These are phyloP conservation scores for Austrofundulus limnaeus DNA, from an alignment of 2,113 vertebrate genomes.

Conservation along the genomic window DNA sequence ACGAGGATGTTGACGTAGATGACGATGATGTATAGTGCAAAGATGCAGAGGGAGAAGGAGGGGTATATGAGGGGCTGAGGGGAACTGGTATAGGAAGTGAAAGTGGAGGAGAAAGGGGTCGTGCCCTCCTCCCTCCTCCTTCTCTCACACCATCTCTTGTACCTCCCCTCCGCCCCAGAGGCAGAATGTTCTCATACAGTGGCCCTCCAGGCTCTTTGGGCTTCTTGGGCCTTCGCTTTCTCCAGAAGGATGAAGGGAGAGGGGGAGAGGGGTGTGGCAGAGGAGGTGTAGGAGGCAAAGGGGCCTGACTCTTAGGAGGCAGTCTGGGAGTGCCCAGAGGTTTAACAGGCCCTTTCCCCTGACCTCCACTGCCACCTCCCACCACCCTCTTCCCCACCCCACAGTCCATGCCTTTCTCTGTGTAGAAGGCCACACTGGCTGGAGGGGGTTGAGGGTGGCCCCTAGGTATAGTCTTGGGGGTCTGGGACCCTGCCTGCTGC, in stretches of 20 bases:
- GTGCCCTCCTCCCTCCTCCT: conserved; percentile 75
- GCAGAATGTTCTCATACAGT: conserved; percentile 81
- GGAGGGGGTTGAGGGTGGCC: conserved; percentile 80
- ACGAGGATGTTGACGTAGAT: conserved; percentile 74
- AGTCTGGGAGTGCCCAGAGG: conserved; percentile 79
- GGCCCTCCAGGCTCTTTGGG: conserved; percentile 80
- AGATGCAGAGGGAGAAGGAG: conserved; percentile 79
- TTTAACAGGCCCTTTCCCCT: conserved; percentile 81
- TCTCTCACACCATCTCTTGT: conserved; percentile 77
- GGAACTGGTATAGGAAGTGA: conserved; percentile 82
- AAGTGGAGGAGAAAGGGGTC: conserved; percentile 79
- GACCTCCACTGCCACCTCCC: conserved; percentile 79
- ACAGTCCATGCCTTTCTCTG: conserved; percentile 81
- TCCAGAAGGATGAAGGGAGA: conserved; percentile 84
- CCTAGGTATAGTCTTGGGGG: conserved; percentile 81
- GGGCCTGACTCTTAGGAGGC: conserved; percentile 80
- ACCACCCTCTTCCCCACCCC: conserved; percentile 82
- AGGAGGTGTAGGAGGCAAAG: conserved; percentile 82
- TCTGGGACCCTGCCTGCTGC: conserved; percentile 82
- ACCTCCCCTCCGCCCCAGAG: conserved; percentile 81
- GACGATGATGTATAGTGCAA: conserved; percentile 78
- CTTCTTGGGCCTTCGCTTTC: conserved; percentile 79
- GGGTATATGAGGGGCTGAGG: conserved; percentile 79
- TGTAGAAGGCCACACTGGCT: conserved; percentile 80
- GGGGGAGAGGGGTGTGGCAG: conserved; percentile 83